A percentile compares a stretch with the other conserved stretches of the same genome.
Conservation (phyloP, 1,140 invertebrate genomes). For the Triops longicaudatus region DNA sequence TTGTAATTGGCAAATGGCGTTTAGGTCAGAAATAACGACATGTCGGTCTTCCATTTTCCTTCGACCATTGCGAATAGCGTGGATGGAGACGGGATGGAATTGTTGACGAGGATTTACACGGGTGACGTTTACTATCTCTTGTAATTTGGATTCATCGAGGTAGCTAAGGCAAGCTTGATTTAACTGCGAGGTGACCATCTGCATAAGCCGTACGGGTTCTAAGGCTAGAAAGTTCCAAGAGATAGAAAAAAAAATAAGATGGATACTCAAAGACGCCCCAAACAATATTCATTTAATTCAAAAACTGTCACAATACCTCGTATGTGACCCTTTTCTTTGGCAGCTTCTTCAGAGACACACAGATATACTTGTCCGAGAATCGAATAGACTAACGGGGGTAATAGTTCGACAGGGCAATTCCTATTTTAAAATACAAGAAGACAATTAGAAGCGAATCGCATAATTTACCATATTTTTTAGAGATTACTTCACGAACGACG, state of each 20-base stretch:
- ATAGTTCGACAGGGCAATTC: conserved; percentile 55
- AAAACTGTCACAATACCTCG: not conserved
- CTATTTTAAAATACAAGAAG: conserved; percentile 37
- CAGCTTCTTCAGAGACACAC: conserved; percentile 10
- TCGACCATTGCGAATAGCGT: conserved; percentile 67
- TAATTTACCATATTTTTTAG: no score
- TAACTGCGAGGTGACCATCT: conserved; percentile 56
- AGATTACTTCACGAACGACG: no score
- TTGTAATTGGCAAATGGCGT: conserved; percentile 52
- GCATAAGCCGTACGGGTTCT: conserved; percentile 60
- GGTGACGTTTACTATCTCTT: conserved; percentile 28
- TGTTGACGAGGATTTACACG: conserved; percentile 41
- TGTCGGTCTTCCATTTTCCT: conserved; percentile 81
- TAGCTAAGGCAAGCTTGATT: conserved; percentile 59
- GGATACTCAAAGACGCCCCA: no score
- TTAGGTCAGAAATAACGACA: conserved; percentile 54
- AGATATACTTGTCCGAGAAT: conserved; percentile 53
- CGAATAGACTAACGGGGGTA: conserved; percentile 52
- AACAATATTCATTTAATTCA: not conserved
- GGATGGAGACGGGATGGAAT: conserved; percentile 44
- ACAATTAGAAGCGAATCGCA: conserved; percentile 42
- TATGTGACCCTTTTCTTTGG: not conserved
- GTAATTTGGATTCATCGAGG: conserved; percentile 46
- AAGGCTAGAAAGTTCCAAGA: conserved; percentile 45
- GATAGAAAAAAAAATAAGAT: no score